Evolutionary conservation across 2,113 vertebrate genomes (phyloP).

Genomic region (Seriola dumerili): DNA sequence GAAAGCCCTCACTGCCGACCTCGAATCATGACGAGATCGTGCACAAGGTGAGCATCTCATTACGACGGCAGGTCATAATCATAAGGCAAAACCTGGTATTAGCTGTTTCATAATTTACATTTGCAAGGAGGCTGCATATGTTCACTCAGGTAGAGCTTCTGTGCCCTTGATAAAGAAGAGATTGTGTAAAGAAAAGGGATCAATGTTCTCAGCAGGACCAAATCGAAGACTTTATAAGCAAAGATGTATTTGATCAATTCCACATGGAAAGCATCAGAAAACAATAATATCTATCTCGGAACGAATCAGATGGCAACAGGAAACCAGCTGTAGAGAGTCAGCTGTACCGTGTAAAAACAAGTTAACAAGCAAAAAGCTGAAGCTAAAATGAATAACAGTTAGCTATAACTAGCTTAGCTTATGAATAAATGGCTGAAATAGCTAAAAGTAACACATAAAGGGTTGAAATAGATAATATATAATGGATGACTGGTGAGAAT

Average conservation of each 20-base stretch:
- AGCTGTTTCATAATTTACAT: constrained; percentile 53
- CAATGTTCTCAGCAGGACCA: not conserved
- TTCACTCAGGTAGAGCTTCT: not conserved
- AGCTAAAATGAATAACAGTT: too few species aligned
- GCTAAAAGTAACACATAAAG: too few species aligned
- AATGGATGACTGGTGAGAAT: too few species aligned
- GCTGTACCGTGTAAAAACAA: not conserved
- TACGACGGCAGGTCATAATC: constrained; percentile 38
- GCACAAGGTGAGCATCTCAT: constrained; percentile 49
- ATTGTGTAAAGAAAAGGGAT: constrained; percentile 27
- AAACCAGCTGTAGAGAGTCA: not conserved
- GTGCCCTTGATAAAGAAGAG: constrained; percentile 27
- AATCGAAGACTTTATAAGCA: not conserved
- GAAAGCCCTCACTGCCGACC: constrained; percentile 25
- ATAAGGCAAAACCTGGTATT: constrained; percentile 22
- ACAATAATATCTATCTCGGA: not conserved
- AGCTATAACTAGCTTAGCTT: too few species aligned
- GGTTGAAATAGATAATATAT: too few species aligned
- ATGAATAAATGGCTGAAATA: too few species aligned
- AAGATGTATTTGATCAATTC: constrained; percentile 3
- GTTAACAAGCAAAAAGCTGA: not conserved
- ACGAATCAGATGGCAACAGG: not conserved
- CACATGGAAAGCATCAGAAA: not conserved
- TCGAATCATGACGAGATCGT: constrained; percentile 19
- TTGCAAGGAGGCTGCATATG: not conserved